phyloP scores from a whole-genome alignment of 2,888 invertebrate genomes.

The Cataglyphis altisquamis region DNA sequence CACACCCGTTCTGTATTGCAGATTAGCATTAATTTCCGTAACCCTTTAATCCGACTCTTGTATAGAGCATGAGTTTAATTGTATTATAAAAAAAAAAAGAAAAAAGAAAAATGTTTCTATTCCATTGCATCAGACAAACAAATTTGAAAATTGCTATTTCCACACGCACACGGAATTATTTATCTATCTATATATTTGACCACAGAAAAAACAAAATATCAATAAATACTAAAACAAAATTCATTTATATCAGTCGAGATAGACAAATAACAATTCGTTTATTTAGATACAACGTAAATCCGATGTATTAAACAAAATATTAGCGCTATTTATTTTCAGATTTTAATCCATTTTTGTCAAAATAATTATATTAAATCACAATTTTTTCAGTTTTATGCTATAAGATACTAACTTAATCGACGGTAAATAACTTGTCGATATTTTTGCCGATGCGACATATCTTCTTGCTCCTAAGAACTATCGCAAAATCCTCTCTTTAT shows the following conservation, averaged over 20 bases:
- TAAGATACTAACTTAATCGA: neutral
- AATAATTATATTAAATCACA: neutral
- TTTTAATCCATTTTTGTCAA: neutral
- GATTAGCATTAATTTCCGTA: constrained; percentile 3
- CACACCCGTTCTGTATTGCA: neutral
- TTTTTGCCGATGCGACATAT: neutral
- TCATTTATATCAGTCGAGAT: neutral
- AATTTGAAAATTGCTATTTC: constrained; percentile 33
- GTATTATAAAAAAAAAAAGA: neutral
- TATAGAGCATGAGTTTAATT: neutral
- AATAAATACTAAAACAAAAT: constrained; percentile 35
- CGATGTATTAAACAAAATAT: neutral
- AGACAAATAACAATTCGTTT: neutral
- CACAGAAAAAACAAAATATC: constrained; percentile 7
- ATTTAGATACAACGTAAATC: neutral
- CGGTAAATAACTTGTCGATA: neutral
- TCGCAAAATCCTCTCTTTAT: neutral
- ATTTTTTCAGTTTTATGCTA: neutral
- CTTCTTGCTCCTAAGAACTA: neutral
- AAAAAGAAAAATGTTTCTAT: neutral
- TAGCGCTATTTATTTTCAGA: neutral
- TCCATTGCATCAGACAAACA: neutral
- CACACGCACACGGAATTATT: neutral
- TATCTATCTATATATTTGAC: constrained; percentile 17
- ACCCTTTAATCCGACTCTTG: constrained; percentile 17